Evolutionary conservation across 2,797 vertebrate genomes (phyloP), one percentile per base, ranked within the genome.

Genomic region (Rhynchonycteris naso): DNA sequence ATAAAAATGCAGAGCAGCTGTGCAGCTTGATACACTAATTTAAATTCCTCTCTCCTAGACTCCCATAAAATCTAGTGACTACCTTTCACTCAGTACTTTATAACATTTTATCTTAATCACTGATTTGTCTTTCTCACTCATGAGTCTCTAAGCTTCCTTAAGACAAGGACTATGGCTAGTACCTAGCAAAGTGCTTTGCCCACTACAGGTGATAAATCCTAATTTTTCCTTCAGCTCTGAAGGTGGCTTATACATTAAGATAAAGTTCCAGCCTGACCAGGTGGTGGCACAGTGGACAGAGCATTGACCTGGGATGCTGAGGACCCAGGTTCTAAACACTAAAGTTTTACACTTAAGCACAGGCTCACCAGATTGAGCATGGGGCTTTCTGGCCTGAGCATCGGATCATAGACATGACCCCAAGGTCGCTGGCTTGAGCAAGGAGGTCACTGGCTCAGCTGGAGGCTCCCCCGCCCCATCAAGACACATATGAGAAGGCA

Each of bases 181-280:
- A 79, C 86, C 65, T 75, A 87, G 14, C 19, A 81, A 35, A 87
- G 24, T 21, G 22, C 38, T n/a, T 54, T 69, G 38, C 63, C 87
- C 63, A 83, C 21, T 71, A 88, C 12, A 83, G 15, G n/a, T 66
- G 38, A 92, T 82, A 96, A 28, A 33, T 76, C 54, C 52, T 68
- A 43, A 80, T 33, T 90, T 87, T 69, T 43, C 38, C 63, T 92
- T 82, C 24, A 76, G 5, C 5, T 75, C 74, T 58, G 15, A 96
- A 94, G 59, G 71, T 74, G 26, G 33, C 15, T 84, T 79, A 88
- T 24, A 94, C 65, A 74, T 59, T 79, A 94, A 80, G 65, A 63
- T 71, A 65, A 94, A 94, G 91, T 88, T 94, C 28, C 78, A 94
- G 43, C 43, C 43, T 43, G 43, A 43, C 8, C 43, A 43, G 43